phyloP scores from a whole-genome alignment of 2,113 vertebrate species.

The Forbesichthys agassizii region DNA sequence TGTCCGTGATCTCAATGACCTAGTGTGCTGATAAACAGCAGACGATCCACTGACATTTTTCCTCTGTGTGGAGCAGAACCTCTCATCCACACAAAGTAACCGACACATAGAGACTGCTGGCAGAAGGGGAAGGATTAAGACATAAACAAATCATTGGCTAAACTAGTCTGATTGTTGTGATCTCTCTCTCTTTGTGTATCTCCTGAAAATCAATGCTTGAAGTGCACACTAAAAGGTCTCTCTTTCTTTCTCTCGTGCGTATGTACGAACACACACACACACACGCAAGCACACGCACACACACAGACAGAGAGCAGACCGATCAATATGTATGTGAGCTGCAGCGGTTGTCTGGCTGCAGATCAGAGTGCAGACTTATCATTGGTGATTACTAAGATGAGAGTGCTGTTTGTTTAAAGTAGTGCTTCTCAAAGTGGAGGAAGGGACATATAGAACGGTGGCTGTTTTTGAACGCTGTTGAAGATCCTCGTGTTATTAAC shows the following conservation, averaged over 20 bases:
- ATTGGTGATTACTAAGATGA: conserved; percentile 51
- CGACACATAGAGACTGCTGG: neutral
- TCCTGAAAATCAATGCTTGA: conserved; percentile 47
- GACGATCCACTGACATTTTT: neutral
- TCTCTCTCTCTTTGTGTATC: neutral
- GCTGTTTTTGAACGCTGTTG: neutral
- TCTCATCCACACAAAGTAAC: neutral
- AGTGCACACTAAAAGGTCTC: conserved; percentile 27
- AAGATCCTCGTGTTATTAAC: neutral
- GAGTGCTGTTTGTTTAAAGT: neutral
- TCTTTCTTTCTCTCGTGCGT: neutral
- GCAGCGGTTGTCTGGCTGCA: conserved; percentile 39
- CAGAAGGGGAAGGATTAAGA: conserved; percentile 3
- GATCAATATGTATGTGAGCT: conserved; percentile 50
- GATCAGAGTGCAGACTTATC: conserved; percentile 57
- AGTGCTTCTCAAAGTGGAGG: no score
- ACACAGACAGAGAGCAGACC: neutral
- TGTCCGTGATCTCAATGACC: no score
- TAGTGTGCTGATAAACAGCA: neutral
- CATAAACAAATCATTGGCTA: conserved; percentile 25
- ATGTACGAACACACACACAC: neutral
- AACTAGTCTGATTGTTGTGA: conserved; percentile 13
- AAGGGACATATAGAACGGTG: no score
- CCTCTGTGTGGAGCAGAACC: neutral
- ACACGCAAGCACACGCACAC: conserved; percentile 3